A percentile compares a stretch with the other conserved stretches of the same genome.
phyloP scores from a whole-genome alignment of 2,888 invertebrate genomes.

The Platycheirus albimanus region DNA sequence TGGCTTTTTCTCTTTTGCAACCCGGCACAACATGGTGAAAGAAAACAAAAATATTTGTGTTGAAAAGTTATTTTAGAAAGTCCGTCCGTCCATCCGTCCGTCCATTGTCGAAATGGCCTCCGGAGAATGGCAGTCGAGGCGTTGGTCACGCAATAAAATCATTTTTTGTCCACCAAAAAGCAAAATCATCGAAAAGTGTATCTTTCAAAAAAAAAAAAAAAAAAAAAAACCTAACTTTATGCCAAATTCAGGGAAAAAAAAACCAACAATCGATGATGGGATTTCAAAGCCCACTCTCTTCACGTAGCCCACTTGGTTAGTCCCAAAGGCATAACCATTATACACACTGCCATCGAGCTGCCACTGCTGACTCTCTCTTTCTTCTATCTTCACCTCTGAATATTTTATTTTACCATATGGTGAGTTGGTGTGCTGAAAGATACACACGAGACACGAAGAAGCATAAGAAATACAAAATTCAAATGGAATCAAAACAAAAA shows the following conservation, averaged over 20 bases:
- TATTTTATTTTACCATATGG: conserved; percentile 29
- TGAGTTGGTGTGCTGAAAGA: conserved; percentile 37
- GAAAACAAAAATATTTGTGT: conserved; percentile 67
- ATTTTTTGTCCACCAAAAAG: conserved; percentile 14
- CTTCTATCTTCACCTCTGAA: not conserved
- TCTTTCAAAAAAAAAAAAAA: conserved; percentile 6
- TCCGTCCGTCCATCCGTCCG: too few species aligned
- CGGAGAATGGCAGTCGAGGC: conserved; percentile 52
- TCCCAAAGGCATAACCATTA: conserved; percentile 2
- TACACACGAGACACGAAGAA: conserved; percentile 9
- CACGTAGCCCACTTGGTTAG: conserved; percentile 27
- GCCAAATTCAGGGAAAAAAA: conserved; percentile 29
- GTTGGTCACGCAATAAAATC: conserved; percentile 38
- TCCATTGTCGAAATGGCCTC: conserved; percentile 40
- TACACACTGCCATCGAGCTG: not conserved
- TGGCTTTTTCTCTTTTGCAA: conserved; percentile 59
- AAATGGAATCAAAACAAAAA: conserved; percentile 73
- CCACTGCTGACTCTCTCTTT: conserved; percentile 14
- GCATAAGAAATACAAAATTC: conserved; percentile 60
- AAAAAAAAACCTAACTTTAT: conserved; percentile 18
- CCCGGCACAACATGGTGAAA: conserved; percentile 46
- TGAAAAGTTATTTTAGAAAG: conserved; percentile 72
- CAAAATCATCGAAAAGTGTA: not conserved
- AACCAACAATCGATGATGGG: not conserved
- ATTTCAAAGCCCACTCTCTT: conserved; percentile 17